These are phyloP conservation scores for Lagria hirta DNA, from an alignment of 2,888 invertebrate species.

Conservation along the genomic window DNA sequence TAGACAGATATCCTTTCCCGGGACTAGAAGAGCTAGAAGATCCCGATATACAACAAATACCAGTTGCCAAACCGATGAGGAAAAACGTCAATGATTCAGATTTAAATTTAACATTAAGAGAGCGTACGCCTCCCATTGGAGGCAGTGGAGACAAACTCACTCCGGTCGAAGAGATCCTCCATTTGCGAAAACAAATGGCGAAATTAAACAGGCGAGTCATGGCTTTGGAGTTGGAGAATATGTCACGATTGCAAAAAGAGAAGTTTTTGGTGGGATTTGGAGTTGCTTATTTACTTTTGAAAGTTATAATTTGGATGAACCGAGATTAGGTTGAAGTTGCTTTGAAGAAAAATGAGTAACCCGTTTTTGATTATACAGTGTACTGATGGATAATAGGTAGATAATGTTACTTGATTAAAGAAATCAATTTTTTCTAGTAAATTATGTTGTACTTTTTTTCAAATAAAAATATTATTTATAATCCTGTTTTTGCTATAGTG, in stretches of 20 bases:
- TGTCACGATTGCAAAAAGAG: conserved; percentile 82
- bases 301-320: conserved; percentile 82
- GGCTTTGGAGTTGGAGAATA: conserved; percentile 82
- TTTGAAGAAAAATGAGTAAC: conserved; percentile 10
- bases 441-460: no score
- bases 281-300: conserved; percentile 81
- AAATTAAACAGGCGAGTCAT: conserved; percentile 85
- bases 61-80: conserved; percentile 41
- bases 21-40: conserved; percentile 57
- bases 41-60: conserved; percentile 51
- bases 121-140: conserved; percentile 45
- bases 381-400: conserved; percentile 6
- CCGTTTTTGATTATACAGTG: conserved; percentile 7
- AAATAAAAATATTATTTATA: conserved; percentile 15
- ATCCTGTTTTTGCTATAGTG: conserved; percentile 11
- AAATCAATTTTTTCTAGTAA: conserved; percentile 13
- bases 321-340: conserved; percentile 45
- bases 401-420: conserved; percentile 7
- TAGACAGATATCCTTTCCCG: conserved; percentile 83
- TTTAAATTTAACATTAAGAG: conserved; percentile 36
- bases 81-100: conserved; percentile 45
- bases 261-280: conserved; percentile 82
- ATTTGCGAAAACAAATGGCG: conserved; percentile 81
- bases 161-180: conserved; percentile 76
- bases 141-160: conserved; percentile 62